These are phyloP conservation scores for Lepidonotus clava DNA, from an alignment of 2,888 invertebrate genomes.

Conservation along the genomic window DNA sequence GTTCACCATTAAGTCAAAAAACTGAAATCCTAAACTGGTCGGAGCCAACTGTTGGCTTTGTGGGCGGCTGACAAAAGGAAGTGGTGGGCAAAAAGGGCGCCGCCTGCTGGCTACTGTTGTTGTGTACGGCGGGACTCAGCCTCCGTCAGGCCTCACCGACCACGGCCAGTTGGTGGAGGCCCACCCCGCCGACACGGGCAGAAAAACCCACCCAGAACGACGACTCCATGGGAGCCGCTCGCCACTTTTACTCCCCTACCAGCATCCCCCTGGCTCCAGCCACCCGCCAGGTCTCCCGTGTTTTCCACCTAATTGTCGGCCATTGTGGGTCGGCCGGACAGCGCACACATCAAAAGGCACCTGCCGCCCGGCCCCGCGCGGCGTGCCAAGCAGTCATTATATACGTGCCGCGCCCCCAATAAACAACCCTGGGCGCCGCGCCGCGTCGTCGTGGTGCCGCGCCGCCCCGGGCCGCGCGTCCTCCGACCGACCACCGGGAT, in stretches of 20 bases:
- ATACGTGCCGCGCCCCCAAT: too few relatives aligned
- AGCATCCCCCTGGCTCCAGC: neutral
- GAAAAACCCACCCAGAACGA: too few relatives aligned
- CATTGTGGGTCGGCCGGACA: neutral
- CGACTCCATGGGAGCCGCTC: too few relatives aligned
- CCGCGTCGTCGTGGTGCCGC: too few relatives aligned
- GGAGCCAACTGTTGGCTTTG: slow-evolving; percentile 32
- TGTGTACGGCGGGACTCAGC: too few relatives aligned
- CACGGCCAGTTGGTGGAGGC: neutral
- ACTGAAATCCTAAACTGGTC: slow-evolving; percentile 37
- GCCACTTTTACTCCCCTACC: neutral
- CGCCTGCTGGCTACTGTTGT: too few relatives aligned
- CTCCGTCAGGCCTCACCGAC: too few relatives aligned
- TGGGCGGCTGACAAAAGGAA: neutral
- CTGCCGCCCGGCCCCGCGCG: neutral
- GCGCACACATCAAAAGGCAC: slow-evolving; percentile 8
- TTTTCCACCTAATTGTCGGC: slow-evolving; percentile 8
- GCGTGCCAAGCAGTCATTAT: neutral
- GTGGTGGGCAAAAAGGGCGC: neutral
- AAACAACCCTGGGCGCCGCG: too few relatives aligned
- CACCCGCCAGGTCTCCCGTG: neutral
- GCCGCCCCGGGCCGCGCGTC: too few relatives aligned
- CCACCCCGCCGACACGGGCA: neutral
- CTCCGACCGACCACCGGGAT: too few relatives aligned
- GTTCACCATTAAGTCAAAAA: slow-evolving; percentile 31